Base-by-base conservation (phyloP, 2,888 invertebrate species). In the Rugalucina vietnamica region DNA sequence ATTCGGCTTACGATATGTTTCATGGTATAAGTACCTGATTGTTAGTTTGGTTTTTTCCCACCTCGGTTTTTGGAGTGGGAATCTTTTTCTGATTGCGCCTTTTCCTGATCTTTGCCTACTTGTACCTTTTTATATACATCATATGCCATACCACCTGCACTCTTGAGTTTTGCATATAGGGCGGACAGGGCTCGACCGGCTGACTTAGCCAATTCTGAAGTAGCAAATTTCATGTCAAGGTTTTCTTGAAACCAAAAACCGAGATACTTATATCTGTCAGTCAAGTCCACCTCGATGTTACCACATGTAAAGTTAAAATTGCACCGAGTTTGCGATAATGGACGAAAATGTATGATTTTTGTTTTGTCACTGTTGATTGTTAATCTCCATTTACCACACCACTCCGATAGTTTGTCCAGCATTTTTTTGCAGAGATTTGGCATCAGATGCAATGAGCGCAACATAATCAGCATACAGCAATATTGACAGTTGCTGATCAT, bases 121-220 rank as follows among this genome's bases (percentile, higher is more conserved):
- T n/a, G 27, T 81, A 81, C 36, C 76, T 18, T 65, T 73, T 72
- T n/a, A 43, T 60, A 75, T 75, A 60, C 60, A 3, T 50, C 60
- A 27, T 57, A 57, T 3, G 57, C 37, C 75, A 75, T 75, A 39
- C 57, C 57, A n/a, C 57, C 57, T 27, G 39, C n/a, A 54, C 34
- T 32, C 37, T 32, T 37, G 57, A 32, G 36, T 37, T 75, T 54
- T n/a, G 75, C 37, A 37, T 57, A 57, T 24, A 57, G 4, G 32
- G 29, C 60, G 34, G 57, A 34, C 24, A 75, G 57, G 37, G 75
- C 75, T 34, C 36, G 75, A 50, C 75, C 29, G 24, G 57, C 57
- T 54, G 75, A 75, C 34, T 75, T 75, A 24, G 75, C 75, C n/a
- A 75, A 75, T 24, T 75, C 75, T 24, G 75, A 34, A 12, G 57